Evolutionary conservation across 2,797 vertebrate genomes (phyloP).

Genomic region (Cyprinodon diabolis): DNA sequence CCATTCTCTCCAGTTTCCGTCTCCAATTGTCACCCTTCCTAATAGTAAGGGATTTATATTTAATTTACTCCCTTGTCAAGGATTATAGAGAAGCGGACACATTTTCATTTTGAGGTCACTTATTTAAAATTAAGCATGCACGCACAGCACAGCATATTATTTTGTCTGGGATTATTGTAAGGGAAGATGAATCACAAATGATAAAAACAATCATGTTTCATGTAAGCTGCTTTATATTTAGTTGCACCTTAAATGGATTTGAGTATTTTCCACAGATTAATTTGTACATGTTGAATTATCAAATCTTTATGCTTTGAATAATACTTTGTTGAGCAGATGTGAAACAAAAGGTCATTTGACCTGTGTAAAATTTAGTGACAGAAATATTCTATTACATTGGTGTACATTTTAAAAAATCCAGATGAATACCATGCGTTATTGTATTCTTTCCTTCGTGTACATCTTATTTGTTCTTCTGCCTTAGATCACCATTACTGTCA

Average conservation of each 20-base stretch:
- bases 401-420: slow-evolving; percentile 26
- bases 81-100: slow-evolving; percentile 75
- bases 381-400: slow-evolving; percentile 9
- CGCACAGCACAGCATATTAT: slow-evolving; percentile 45
- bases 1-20: slow-evolving; percentile 20
- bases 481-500: slow-evolving; percentile 51
- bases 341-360: slow-evolving; percentile 16
- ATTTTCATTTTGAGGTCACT: slow-evolving; percentile 61
- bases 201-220: slow-evolving; percentile 62
- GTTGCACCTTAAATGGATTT: slow-evolving; percentile 57
- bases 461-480: slow-evolving; percentile 34
- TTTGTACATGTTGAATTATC: slow-evolving; percentile 30
- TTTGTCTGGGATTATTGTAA: slow-evolving; percentile 61
- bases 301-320: slow-evolving; percentile 12
- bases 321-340: slow-evolving; percentile 1
- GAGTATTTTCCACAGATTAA: slow-evolving; percentile 38
- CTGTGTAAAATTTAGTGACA: slow-evolving; percentile 7
- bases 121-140: slow-evolving; percentile 33
- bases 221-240: slow-evolving; percentile 61
- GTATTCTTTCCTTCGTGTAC: slow-evolving; percentile 42
- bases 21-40: slow-evolving; percentile 51
- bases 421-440: slow-evolving; percentile 51
- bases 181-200: slow-evolving; percentile 53
- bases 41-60: slow-evolving; percentile 72
- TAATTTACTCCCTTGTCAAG: slow-evolving; percentile 66